Evolutionary conservation across 2,797 vertebrate species (phyloP), one percentile per base, ranked within the genome.

Genomic region (Saxicola maurus): DNA sequence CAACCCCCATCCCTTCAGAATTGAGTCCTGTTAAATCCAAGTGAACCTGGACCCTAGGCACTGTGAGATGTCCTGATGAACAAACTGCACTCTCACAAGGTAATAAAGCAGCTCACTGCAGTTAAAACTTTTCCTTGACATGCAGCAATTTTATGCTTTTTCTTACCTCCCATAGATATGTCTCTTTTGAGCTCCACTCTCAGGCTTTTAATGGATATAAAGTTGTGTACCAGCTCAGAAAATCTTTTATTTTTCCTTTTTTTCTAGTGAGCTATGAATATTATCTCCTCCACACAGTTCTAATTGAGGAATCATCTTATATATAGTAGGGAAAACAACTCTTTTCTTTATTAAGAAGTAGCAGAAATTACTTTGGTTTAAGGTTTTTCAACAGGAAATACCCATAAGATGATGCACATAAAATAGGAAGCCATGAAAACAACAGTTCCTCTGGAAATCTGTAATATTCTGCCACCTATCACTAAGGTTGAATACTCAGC

Each of bases 31-130:
- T 21, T 42, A 55, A 46, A 72, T 13, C 38, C 51, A 45, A 49
- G 33, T 8, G 49, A 37, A 65, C 15, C 38, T 28, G n/a, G 2
- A n/a, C 1, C n/a, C 21, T 46, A 33, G 15, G 11, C 6, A 30
- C 59, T 43, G 55, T 5, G 13, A 30, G 23, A 20, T 9, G 23
- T 35, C 16, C 35, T 3, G 0, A 28, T 0, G 11, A 37, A 52
- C 27, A 42, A 77, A 12, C 28, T 68, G 46, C 60, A 16, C 20
- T 30, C 30, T 16, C 40, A 35, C 65, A 13, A 78, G 42, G 20
- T 25, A n/a, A 60, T 10, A 35, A 62, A 40, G 45, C 17, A 65
- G 31, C 11, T 60, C 30, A 6, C n/a, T 77, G 57, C 15, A 45
- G 7, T 11, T 71, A 4, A 18, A 77, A 35, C 6, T 19, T n/a